Evolutionary conservation across 2,113 vertebrate genomes (phyloP), one percentile per base, ranked within the genome.

Genomic region (Pardalotus punctatus): DNA sequence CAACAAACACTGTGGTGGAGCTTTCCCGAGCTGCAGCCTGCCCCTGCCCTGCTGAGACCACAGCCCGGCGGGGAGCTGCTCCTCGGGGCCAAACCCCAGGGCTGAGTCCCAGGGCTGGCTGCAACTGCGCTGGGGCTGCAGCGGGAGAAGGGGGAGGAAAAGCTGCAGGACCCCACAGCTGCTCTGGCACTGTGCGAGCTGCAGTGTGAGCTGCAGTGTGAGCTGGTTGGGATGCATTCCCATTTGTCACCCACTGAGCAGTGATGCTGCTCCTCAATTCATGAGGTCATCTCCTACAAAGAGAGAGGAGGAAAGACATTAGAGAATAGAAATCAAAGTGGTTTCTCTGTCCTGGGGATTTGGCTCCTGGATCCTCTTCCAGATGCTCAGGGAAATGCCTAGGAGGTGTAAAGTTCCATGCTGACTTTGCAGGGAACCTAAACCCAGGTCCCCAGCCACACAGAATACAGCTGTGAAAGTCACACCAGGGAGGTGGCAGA

Each of bases 401-500:
- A 48, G 53, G 74, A 79, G 70, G 78, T 17, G 10, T 23, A 82
- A 94, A 87, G 42, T 58, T 94, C 47, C 12, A 5, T 11, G 65
- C 65, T 91, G 73, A 16, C 53, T 89, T 88, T 65, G 61, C 83
- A 81, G 86, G 61, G 80, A 77, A 64, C 56, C 81, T 72, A 54
- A 70, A 82, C 38, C 11, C 57, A 47, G 20, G 61, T 83, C 77
- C 43, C 14, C 86, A 95, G 57, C 25, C 80, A 60, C 81, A 91
- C 10, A 61, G 86, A 91, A 79, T 7, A 47, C 58, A 80, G 50
- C 73, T 91, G 95, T 89, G 91, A 96, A 91, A 91, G 74, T 95
- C 94, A 86, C 96, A 95, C 87, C 87, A 80, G 93, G 91, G 87
- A 91, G 50, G 94, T 54, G 84, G 38, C 93, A 93, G 87, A 51